Base-by-base conservation (phyloP, 2,888 invertebrate species). In the Erpobdella octoculata region DNA sequence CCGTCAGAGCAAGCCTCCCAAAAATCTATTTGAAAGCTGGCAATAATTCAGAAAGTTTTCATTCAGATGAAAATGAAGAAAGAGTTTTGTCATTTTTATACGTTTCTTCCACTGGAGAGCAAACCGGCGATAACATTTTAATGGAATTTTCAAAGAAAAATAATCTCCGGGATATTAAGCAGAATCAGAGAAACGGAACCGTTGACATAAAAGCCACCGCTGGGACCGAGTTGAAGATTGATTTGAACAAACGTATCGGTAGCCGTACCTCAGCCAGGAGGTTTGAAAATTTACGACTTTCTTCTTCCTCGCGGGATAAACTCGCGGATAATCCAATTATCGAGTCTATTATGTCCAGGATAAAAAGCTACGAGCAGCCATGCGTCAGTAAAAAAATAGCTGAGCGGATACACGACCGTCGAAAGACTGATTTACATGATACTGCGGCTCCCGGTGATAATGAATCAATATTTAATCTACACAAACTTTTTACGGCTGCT, bases 391-490 rank as follows among this genome's bases (percentile, higher is more conserved):
- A 53, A 28, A 53, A 53, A 53, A 53, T 53, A 53, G 21, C 53
- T 25, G 53, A 53, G 28, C 21, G 21, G 6, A 28, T n/a, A n/a
- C n/a, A n/a, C n/a, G n/a, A n/a, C n/a, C n/a, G 6, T 53, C 6
- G 53, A 53, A 28, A 8, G 8, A 28, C 9, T 53, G 53, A 53
- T 53, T 53, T 53, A 53, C 53, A 53, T 25, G n/a, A n/a, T n/a
- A n/a, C n/a, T n/a, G n/a, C n/a, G n/a, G 53, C 53, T 28, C 18
- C 5, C 18, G 15, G 53, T 53, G 53, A 53, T 53, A 53, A 53
- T 53, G 53, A 53, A 53, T 53, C 53, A 53, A 53, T 53, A 53
- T 28, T 28, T 53, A 53, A 53, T 53, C 53, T 53, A 53, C 53
- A 28, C 53, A 21, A 28, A 53, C 21, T 53, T 21, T 53, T 28